phyloP scores from a whole-genome alignment of 2,797 vertebrate genomes.

The Muraenolepis orangiensis region DNA sequence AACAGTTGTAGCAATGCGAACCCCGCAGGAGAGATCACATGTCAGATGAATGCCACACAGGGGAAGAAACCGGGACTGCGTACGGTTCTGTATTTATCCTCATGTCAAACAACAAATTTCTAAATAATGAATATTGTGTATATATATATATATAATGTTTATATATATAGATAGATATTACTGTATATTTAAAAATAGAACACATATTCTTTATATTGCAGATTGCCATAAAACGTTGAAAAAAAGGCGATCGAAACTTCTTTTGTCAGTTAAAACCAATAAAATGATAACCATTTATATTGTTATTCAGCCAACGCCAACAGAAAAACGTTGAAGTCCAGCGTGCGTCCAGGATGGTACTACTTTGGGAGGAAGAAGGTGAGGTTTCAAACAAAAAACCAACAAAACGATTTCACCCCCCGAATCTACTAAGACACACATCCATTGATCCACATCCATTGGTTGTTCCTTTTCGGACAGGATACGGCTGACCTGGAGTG shows the following conservation, averaged over 20 bases:
- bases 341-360: slow-evolving; percentile 87
- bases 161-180: too few species aligned
- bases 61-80: slow-evolving; percentile 46
- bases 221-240: neutral
- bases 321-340: slow-evolving; percentile 83
- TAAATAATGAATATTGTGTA: too few species aligned
- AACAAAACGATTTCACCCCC: neutral
- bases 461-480: slow-evolving; percentile 57
- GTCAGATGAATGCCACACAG: slow-evolving; percentile 66
- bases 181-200: neutral
- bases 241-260: neutral
- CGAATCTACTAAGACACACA: neutral
- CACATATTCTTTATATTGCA: neutral
- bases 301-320: slow-evolving; percentile 76
- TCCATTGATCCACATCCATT: neutral
- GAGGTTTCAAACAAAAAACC: slow-evolving; percentile 45
- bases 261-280: neutral
- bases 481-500: slow-evolving; percentile 91
- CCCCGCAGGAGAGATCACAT: slow-evolving; percentile 64
- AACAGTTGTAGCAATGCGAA: slow-evolving; percentile 58
- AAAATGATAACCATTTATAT: neutral
- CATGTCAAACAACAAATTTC: slow-evolving; percentile 30
- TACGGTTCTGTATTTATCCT: slow-evolving; percentile 21
- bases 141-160: too few species aligned
- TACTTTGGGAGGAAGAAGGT: slow-evolving; percentile 97